Base-by-base conservation (phyloP, 2,888 invertebrate species). In the Mesorhabditis sp. region DNA sequence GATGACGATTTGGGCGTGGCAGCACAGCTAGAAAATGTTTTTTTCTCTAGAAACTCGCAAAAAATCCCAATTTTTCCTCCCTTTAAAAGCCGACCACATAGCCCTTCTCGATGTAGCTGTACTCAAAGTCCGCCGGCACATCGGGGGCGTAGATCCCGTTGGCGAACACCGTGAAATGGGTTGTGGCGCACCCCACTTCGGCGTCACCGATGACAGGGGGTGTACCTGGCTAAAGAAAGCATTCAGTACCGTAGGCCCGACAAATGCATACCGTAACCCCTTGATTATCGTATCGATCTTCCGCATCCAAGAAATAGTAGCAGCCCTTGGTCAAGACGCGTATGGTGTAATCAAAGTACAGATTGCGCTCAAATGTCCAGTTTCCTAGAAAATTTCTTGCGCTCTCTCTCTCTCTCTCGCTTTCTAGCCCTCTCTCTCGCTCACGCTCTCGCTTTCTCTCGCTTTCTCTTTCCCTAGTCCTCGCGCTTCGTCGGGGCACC, bases 271-370 rank as follows among this genome's bases (percentile, higher is more conserved):
- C 70, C 45, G 44, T n/a, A 28, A 79, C 73, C 69, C 79, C 78
- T 43, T 45, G 65, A 4, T 74, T 73, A 66, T 71, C 74, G 72
- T 76, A 79, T 15, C 70, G 45, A 62, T 80, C 78, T 6, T 65
- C 28, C 0, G 44, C 62, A n/a, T 70, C 67, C n/a, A 68, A 45
- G 69, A 76, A 78, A 67, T 62, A 75, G 67, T 76, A 80, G 64
- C 80, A 80, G 69, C 80, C 80, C 67, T 80, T 80, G 28, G 75
- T 74, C 44, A 78, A 71, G 0, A 73, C 74, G 6, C 76, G 67
- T 5, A 76, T n/a, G 41, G 61, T 44, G 58, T 78, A 80, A 66
- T 77, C 80, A 67, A 76, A 74, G 6, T 50, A 43, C 4, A 75
- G 15, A 66, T 66, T 43, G 45, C 61, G 45, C 4, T 58, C 68